Evolutionary conservation across 1,140 invertebrate species (phyloP), one percentile per base, ranked within the genome.

Genomic region (Trachelipus rathkii): DNA sequence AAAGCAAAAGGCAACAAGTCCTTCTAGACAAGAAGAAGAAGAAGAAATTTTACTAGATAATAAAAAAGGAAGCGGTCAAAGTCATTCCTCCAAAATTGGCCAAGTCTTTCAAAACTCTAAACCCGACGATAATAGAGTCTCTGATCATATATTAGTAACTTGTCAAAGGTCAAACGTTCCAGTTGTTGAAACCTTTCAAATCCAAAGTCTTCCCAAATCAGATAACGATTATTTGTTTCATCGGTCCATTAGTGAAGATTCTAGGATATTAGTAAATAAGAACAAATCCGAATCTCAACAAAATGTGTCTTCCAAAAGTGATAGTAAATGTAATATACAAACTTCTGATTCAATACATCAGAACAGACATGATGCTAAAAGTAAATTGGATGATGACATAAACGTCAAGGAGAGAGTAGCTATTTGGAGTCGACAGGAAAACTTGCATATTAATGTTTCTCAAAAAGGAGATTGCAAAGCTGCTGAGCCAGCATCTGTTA

Each of bases 321-420:
- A 10, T 46, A 24, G 43, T 19, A 43, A 23, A 43, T 10, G 71
- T 46, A 23, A 21, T 46, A 33, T 50, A 44, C 45, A 72, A 44
- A 53, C 21, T 7, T 67, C 53, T 21, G 33, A 43, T 33, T 68
- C 53, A 15, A 67, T 44, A 68, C 44, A 15, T 3, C 60, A 67
- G 15, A 71, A 73, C 10, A 44, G 33, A 50, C 76, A 66, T n/a
- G 15, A 69, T 46, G 4, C 5, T 44, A 76, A 67, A 15, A 73
- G 70, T n/a, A 74, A 78, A 24, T 80, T 80, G 73, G 81, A 81
- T 33, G 83, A 84, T 43, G 82, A 83, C 46, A 77, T 84, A n/a
- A 84, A 83, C 79, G 83, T 84, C 19, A 82, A 81, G 73, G 82
- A 83, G 69, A 69, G 82, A 23, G 83, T 81, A 21, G 81, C 83